A percentile compares a stretch with the other conserved stretches of the same genome.
These are phyloP conservation scores for Cynaeus angustus DNA, from an alignment of 2,888 invertebrate genomes.

Conservation along the genomic window DNA sequence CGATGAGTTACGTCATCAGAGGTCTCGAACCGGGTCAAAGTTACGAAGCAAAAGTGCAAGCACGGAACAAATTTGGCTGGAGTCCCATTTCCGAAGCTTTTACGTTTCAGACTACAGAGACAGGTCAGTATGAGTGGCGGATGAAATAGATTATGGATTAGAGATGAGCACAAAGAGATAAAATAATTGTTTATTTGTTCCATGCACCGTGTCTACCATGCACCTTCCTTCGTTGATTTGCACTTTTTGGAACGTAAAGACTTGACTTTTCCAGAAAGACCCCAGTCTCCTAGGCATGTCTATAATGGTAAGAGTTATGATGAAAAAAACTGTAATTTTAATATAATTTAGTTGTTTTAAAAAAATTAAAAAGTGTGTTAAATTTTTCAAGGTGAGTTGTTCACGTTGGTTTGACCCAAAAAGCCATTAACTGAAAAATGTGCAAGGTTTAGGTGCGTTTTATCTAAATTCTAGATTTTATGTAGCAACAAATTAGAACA, in stretches of 20 bases:
- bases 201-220: slow-evolving; percentile 55
- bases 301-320: slow-evolving; percentile 61
- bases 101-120: slow-evolving; percentile 77
- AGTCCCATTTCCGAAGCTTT: slow-evolving; percentile 78
- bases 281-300: slow-evolving; percentile 65
- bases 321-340: background rate
- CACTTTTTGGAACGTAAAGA: slow-evolving; percentile 58
- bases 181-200: slow-evolving; percentile 51
- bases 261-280: slow-evolving; percentile 67
- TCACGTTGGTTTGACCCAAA: too few species aligned
- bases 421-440: too few species aligned
- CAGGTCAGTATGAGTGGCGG: slow-evolving; percentile 72
- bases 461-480: too few species aligned
- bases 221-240: slow-evolving; percentile 47
- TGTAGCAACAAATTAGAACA: too few species aligned
- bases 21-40: slow-evolving; percentile 79
- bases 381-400: too few species aligned
- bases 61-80: slow-evolving; percentile 81
- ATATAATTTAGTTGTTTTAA: too few species aligned
- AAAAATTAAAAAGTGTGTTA: too few species aligned
- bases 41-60: slow-evolving; percentile 80
- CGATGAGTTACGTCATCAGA: slow-evolving; percentile 80
- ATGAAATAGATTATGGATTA: background rate
- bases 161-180: slow-evolving; percentile 8
- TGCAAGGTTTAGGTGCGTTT: too few species aligned